A percentile compares a stretch with the other conserved stretches of the same genome.
Conservation (phyloP, 1,140 invertebrate genomes). For the Drosophila auraria region DNA sequence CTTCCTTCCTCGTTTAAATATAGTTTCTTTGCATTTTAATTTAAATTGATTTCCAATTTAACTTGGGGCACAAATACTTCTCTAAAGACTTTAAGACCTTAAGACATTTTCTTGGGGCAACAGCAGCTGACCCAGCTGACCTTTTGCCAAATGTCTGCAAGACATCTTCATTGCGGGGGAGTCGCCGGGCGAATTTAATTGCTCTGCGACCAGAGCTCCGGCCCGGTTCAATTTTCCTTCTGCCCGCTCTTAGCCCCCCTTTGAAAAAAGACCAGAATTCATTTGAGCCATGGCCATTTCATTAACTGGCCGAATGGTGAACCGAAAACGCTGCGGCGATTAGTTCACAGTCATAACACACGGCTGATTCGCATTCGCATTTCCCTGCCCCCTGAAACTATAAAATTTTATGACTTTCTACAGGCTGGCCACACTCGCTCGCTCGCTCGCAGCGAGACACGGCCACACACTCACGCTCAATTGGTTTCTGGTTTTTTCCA, state of each 20-base stretch:
- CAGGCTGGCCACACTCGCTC: conserved; percentile 33
- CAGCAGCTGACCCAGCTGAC: background rate
- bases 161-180: conserved; percentile 30
- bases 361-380: conserved; percentile 33
- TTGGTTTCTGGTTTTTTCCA: conserved; percentile 80
- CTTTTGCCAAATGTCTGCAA: conserved; percentile 20
- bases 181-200: conserved; percentile 56
- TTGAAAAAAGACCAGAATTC: conserved; percentile 18
- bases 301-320: conserved; percentile 69
- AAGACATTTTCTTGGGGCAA: background rate
- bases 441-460: conserved; percentile 24
- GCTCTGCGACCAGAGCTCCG: conserved; percentile 22
- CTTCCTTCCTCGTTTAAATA: no score
- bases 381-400: conserved; percentile 59
- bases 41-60: background rate
- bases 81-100: no score
- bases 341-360: conserved; percentile 82
- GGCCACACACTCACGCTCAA: conserved; percentile 65
- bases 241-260: no score
- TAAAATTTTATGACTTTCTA: conserved; percentile 83
- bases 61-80: background rate
- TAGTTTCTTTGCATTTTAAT: no score
- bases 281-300: conserved; percentile 65
- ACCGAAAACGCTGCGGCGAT: conserved; percentile 75
- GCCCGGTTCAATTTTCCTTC: conserved; percentile 11